Evolutionary conservation across 2,113 vertebrate species (phyloP).

Genomic region (Aramus guarauna): DNA sequence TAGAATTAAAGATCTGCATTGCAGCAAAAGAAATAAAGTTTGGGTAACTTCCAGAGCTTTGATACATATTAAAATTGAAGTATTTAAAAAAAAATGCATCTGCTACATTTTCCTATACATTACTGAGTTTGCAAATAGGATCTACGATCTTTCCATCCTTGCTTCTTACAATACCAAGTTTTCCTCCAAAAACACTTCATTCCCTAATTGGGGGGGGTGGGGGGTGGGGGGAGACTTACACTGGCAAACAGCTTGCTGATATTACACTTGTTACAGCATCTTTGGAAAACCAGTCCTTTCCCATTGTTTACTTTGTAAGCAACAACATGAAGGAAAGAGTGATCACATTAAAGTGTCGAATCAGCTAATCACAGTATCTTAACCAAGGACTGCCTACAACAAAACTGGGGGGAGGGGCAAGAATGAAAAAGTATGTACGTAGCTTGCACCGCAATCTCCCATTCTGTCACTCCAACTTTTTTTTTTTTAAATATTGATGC

Average conservation of each 20-base stretch:
- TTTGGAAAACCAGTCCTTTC: neutral
- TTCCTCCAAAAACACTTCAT: neutral
- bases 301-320: neutral
- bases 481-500: slow-evolving; percentile 16
- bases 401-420: neutral
- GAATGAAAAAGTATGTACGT: fast-evolving
- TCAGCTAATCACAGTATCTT: neutral
- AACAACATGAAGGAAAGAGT: neutral
- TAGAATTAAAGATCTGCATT: neutral
- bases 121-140: neutral
- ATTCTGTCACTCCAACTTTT: neutral
- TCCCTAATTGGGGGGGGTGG: neutral
- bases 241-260: neutral
- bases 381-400: neutral
- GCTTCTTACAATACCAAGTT: neutral
- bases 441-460: neutral
- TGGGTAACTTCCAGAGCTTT: neutral
- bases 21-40: neutral
- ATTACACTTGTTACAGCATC: neutral
- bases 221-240: neutral
- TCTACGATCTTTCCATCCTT: neutral
- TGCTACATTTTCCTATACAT: neutral
- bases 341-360: neutral
- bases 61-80: neutral
- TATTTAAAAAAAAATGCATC: neutral